Evolutionary conservation across 2,797 vertebrate species (phyloP).

Genomic region (Enteromius unitaeniatus): DNA sequence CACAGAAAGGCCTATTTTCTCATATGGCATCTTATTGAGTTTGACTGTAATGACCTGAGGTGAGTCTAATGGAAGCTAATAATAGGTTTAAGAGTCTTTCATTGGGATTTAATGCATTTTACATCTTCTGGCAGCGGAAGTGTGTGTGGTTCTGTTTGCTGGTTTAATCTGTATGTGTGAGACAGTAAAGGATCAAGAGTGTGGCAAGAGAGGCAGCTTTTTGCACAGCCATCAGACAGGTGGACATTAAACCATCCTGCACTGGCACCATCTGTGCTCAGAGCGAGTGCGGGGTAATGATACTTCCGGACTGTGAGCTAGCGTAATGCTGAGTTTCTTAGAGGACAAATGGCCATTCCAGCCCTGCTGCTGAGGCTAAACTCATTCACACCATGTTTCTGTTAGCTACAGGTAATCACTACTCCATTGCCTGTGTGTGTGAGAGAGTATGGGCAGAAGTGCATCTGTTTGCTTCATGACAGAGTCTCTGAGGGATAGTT

Average conservation of each 20-base stretch:
- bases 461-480: slow-evolving; percentile 46
- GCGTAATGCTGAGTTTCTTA: slow-evolving; percentile 68
- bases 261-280: slow-evolving; percentile 79
- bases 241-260: slow-evolving; percentile 75
- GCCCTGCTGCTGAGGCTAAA: slow-evolving; percentile 60
- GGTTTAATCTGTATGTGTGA: slow-evolving; percentile 27
- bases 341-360: slow-evolving; percentile 71
- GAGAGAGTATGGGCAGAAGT: slow-evolving; percentile 41
- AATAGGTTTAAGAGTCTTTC: slow-evolving; percentile 43
- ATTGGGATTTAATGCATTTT: slow-evolving; percentile 46
- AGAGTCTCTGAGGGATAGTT: slow-evolving; percentile 56
- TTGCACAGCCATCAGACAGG: slow-evolving; percentile 78
- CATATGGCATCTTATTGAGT: slow-evolving; percentile 14
- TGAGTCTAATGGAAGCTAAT: slow-evolving; percentile 51
- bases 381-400: slow-evolving; percentile 46
- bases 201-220: slow-evolving; percentile 75
- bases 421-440: slow-evolving; percentile 54
- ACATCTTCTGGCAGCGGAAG: slow-evolving; percentile 22
- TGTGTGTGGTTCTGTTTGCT: slow-evolving; percentile 11
- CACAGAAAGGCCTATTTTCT: slow-evolving; percentile 29
- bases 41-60: slow-evolving; percentile 40
- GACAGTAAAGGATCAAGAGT: slow-evolving; percentile 67
- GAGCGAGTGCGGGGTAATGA: slow-evolving; percentile 77
- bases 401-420: slow-evolving; percentile 46
- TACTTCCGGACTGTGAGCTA: slow-evolving; percentile 70